Percentiles rank a stretch among this genome's conserved stretches.
These are phyloP conservation scores for Isaurus tuberculatus DNA, from an alignment of 92 coral and sea anemone genomes.

Conservation along the genomic window DNA sequence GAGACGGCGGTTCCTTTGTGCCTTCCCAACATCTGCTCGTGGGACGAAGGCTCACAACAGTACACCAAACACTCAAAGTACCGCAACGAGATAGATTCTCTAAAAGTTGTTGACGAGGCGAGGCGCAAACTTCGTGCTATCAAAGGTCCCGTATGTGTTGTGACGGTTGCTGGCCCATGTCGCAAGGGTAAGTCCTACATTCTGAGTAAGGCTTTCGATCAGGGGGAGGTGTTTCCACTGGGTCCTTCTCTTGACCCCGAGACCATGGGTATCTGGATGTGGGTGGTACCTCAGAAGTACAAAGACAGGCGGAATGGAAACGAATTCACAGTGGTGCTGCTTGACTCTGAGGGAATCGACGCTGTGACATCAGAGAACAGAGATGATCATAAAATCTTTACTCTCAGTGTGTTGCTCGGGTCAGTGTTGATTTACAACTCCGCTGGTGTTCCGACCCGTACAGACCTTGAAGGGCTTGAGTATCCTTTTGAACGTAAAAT, in stretches of 20 bases:
- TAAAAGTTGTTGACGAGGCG: background rate
- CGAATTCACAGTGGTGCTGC: conserved; percentile 75
- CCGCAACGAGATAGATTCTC: background rate
- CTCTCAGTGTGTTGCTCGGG: too few species aligned
- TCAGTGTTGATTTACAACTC: too few species aligned
- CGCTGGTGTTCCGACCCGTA: conserved; percentile 62
- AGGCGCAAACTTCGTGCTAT: conserved; percentile 23
- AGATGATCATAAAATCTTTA: conserved; percentile 75
- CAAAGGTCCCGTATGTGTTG: conserved; percentile 67
- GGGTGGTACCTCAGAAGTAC: conserved; percentile 20
- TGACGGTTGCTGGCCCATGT: conserved; percentile 69
- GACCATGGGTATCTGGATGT: too few species aligned
- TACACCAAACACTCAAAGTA: background rate
- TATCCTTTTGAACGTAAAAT: conserved; percentile 52
- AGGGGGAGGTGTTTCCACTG: too few species aligned
- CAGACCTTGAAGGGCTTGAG: conserved; percentile 70
- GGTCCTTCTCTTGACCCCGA: conserved; percentile 61
- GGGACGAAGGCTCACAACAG: too few species aligned
- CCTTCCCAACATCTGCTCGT: too few species aligned
- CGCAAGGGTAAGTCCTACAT: conserved; percentile 74
- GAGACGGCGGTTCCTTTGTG: too few species aligned
- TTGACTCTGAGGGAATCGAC: conserved; percentile 91
- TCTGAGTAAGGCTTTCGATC: conserved; percentile 58
- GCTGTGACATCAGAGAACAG: too few species aligned
- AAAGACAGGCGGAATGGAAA: conserved; percentile 55